Evolutionary conservation across 2,888 invertebrate genomes (phyloP).

Genomic region (Chloromyia formosa): DNA sequence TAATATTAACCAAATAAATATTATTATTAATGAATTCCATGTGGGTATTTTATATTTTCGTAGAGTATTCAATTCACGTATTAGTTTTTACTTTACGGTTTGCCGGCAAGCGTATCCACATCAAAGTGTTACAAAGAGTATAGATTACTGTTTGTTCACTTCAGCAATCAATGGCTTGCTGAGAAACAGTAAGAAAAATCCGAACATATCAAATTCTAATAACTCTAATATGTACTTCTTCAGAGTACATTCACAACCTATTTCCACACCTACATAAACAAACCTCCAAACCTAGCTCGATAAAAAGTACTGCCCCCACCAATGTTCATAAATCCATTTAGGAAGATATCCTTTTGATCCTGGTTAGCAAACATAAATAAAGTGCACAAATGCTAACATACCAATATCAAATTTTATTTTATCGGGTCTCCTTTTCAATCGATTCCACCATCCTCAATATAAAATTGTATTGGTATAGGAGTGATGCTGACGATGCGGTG

Average conservation of each 20-base stretch:
- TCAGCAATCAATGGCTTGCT: too few relatives aligned
- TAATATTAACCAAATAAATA: too few relatives aligned
- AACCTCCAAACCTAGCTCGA: neutral
- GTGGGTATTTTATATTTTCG: too few relatives aligned
- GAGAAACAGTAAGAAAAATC: too few relatives aligned
- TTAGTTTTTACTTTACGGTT: too few relatives aligned
- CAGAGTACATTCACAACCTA: neutral
- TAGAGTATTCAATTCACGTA: too few relatives aligned
- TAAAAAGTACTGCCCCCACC: neutral
- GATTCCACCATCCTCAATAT: neutral
- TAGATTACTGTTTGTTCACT: too few relatives aligned
- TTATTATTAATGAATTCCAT: too few relatives aligned
- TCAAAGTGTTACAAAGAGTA: too few relatives aligned
- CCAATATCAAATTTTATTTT: conserved; percentile 36
- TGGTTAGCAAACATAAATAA: conserved; percentile 46
- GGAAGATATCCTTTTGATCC: conserved; percentile 49
- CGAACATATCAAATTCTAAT: too few relatives aligned
- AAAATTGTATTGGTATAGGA: conserved; percentile 16
- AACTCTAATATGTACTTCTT: too few relatives aligned
- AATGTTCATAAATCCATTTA: conserved; percentile 47
- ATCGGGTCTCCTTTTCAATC: neutral
- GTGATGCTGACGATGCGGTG: neutral
- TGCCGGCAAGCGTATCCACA: too few relatives aligned
- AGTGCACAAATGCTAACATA: conserved; percentile 16
- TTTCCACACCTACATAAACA: neutral